Evolutionary conservation across 2,888 invertebrate species (phyloP).

Genomic region (Lithophane socia): DNA sequence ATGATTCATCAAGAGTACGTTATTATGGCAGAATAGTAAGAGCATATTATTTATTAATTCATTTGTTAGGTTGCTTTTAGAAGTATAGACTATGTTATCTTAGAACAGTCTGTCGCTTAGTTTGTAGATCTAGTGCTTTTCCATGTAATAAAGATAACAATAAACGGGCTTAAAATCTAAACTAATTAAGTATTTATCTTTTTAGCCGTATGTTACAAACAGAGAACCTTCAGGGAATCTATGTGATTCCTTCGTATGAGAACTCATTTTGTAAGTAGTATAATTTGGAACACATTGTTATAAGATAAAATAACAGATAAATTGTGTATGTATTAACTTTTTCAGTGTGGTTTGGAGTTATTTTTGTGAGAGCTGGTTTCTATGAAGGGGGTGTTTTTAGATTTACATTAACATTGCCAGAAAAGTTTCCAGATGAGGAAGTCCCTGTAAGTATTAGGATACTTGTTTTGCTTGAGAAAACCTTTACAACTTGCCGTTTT

Average conservation of each 20-base stretch:
- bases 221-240: constrained; percentile 96
- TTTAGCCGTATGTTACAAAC: constrained; percentile 95
- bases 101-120: neutral
- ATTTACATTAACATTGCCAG: constrained; percentile 96
- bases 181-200: constrained; percentile 64
- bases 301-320: neutral
- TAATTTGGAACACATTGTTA: neutral
- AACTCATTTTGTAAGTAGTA: constrained; percentile 94
- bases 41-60: constrained; percentile 54
- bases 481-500: neutral
- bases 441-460: constrained; percentile 93
- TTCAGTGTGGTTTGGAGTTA: constrained; percentile 97
- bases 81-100: neutral
- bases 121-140: neutral
- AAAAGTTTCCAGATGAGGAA: constrained; percentile 96
- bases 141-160: neutral
- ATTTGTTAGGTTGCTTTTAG: neutral
- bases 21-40: constrained; percentile 98
- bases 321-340: constrained; percentile 59
- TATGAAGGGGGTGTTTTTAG: constrained; percentile 98
- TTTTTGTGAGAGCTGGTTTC: constrained; percentile 96
- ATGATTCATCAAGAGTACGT: constrained; percentile 97
- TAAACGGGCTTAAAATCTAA: neutral
- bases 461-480: neutral
- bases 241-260: constrained; percentile 97